These are phyloP conservation scores for Chromobotia macracanthus DNA, from an alignment of 2,797 vertebrate species.

Conservation along the genomic window DNA sequence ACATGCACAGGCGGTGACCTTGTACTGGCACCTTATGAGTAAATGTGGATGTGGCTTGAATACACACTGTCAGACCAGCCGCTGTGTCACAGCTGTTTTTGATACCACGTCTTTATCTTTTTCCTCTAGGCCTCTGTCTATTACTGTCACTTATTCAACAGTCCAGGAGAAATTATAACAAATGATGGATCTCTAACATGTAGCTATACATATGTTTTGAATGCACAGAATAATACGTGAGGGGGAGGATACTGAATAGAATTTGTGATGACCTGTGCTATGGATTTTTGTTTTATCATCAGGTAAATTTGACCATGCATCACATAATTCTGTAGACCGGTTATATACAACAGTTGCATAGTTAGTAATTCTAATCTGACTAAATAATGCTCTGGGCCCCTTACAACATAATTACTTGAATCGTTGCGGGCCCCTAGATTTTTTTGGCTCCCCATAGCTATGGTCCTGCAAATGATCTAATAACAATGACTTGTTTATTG, in stretches of 20 bases:
- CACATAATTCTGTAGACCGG: background rate
- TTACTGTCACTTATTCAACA: slow-evolving; percentile 24
- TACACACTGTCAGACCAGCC: slow-evolving; percentile 66
- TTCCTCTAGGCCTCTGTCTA: slow-evolving; percentile 18
- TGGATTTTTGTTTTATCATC: background rate
- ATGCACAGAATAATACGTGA: background rate
- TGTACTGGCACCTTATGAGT: slow-evolving; percentile 33
- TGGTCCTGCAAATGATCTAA: background rate
- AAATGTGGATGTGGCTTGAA: slow-evolving; percentile 43
- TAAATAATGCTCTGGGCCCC: background rate
- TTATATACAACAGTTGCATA: background rate
- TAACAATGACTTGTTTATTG: background rate
- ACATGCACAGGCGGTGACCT: slow-evolving; percentile 1
- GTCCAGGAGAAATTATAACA: slow-evolving; percentile 20
- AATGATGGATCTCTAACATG: background rate
- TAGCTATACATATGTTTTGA: background rate
- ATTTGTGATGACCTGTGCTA: background rate
- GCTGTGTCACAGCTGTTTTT: slow-evolving; percentile 70
- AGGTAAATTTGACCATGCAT: background rate
- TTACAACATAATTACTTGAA: background rate
- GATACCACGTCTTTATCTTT: slow-evolving; percentile 59
- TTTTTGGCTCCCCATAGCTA: background rate
- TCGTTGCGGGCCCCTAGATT: background rate
- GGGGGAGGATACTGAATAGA: background rate
- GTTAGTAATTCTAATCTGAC: background rate